Percentiles rank a stretch among this genome's conserved stretches.
Evolutionary conservation across 2,797 vertebrate species (phyloP).

Genomic region (Anisognathus igniventris): DNA sequence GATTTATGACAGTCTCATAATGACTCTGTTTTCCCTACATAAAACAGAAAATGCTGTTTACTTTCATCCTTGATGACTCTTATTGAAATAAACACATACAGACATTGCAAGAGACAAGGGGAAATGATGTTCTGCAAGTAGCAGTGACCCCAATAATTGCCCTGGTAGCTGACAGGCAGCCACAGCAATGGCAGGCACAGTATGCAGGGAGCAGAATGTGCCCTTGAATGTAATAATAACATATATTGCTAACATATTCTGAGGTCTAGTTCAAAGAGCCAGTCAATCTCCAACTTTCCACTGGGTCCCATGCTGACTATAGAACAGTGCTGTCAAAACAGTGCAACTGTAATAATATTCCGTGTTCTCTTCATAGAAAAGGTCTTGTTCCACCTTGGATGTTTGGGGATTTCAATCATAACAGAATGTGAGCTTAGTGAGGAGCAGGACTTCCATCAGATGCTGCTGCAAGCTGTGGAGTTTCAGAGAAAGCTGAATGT

Average conservation of each 20-base stretch:
- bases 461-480: accelerated
- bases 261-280: background rate
- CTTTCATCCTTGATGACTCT: background rate
- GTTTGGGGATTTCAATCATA: background rate
- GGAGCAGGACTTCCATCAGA: background rate
- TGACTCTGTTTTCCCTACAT: background rate
- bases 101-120: background rate
- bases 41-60: background rate
- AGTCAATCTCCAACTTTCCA: background rate
- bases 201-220: background rate
- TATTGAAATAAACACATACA: background rate
- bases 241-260: accelerated
- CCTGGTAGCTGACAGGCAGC: background rate
- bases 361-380: accelerated
- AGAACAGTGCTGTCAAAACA: background rate
- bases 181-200: background rate
- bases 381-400: background rate
- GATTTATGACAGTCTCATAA: background rate
- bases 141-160: background rate
- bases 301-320: background rate
- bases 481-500: background rate
- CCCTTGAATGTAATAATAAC: background rate
- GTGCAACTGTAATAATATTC: too few species aligned
- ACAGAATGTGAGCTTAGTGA: background rate
- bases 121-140: background rate